Evolutionary conservation across 2,797 vertebrate species (phyloP).

Genomic region (Phaenicophaeus curvirostris): DNA sequence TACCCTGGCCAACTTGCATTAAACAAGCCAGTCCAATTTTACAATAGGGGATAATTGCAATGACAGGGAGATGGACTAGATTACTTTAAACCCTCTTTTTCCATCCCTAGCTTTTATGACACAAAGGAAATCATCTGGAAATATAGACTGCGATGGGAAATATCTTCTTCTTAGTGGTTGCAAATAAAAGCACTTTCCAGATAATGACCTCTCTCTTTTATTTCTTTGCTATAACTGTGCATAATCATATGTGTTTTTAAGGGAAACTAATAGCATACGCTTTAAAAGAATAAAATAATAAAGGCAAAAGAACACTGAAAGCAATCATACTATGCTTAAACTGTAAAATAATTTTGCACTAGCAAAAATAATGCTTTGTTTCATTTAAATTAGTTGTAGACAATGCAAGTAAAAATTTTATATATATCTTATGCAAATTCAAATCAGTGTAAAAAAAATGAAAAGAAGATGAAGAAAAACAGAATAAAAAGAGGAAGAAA

Average conservation of each 20-base stretch:
- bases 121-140: slow-evolving; percentile 35
- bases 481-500: not conserved
- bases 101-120: not conserved
- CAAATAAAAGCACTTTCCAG: slow-evolving; percentile 17
- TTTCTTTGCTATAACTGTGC: not conserved
- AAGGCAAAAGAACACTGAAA: not conserved
- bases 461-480: not conserved
- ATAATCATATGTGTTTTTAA: not conserved
- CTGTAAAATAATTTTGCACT: not conserved
- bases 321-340: not conserved
- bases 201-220: not conserved
- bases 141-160: not conserved
- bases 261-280: not conserved
- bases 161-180: not conserved
- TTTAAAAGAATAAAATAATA: not conserved
- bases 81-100: not conserved
- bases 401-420: not conserved
- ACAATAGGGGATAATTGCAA: slow-evolving; percentile 31
- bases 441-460: not conserved
- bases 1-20: slow-evolving; percentile 6
- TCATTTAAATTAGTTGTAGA: not conserved
- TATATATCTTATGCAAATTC: not conserved
- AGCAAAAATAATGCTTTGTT: not conserved
- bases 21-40: not conserved
- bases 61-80: not conserved